Conservation (phyloP, 2,113 vertebrate species). For the Gavialis gangeticus region DNA sequence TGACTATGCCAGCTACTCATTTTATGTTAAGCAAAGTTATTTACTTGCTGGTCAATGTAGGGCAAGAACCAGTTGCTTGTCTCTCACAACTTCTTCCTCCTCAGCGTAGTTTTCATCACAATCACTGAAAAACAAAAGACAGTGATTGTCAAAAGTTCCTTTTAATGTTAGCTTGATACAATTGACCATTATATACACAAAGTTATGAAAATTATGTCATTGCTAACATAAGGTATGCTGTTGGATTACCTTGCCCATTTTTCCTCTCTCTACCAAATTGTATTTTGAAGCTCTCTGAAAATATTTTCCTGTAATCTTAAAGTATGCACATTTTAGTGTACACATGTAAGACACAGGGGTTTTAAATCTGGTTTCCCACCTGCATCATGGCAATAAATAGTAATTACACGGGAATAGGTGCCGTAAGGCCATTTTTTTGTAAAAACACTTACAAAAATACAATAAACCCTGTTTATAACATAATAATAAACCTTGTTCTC, state of each 20-base stretch:
- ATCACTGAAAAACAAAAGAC: constrained; percentile 35
- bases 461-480: no score
- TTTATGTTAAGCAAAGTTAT: rapidly evolving
- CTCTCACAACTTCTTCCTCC: constrained; percentile 76
- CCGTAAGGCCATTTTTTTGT: no score
- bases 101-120: constrained; percentile 74
- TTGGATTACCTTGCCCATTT: background rate
- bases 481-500: no score
- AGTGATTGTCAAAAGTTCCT: background rate
- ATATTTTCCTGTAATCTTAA: no score
- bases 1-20: background rate
- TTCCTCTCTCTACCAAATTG: background rate
- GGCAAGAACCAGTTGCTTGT: constrained; percentile 79
- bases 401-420: no score
- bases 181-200: background rate
- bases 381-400: no score
- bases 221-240: background rate
- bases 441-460: no score
- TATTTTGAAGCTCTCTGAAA: background rate
- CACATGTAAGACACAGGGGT: no score
- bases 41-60: constrained; percentile 68
- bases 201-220: background rate
- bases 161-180: background rate
- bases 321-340: no score
- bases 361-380: no score